Evolutionary conservation across 2,113 vertebrate species (phyloP).

Genomic region (Micronycteris hirsuta): DNA sequence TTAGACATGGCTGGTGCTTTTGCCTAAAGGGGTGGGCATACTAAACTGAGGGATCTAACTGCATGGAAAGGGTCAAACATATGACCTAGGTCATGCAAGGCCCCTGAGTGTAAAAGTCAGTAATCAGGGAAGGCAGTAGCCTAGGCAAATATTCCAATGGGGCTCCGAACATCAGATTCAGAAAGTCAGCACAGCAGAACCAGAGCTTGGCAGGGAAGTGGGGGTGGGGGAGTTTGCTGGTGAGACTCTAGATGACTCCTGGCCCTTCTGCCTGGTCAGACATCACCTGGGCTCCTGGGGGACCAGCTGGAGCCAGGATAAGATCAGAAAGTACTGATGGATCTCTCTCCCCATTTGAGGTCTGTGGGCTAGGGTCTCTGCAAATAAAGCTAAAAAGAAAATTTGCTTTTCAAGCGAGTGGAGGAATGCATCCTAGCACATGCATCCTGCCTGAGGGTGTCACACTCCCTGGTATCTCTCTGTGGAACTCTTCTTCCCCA

Average conservation of each 20-base stretch:
- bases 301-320: not conserved
- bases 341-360: not conserved
- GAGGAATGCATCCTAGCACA: not conserved
- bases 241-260: no score
- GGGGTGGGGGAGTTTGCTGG: accelerated
- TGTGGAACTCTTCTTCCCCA: not conserved
- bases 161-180: not conserved
- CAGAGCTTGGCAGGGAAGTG: accelerated
- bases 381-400: not conserved
- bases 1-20: not conserved
- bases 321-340: not conserved
- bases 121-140: not conserved
- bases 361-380: not conserved
- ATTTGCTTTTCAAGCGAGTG: not conserved
- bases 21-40: not conserved
- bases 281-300: not conserved
- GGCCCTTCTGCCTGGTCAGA: not conserved
- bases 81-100: not conserved
- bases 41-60: not conserved
- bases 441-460: not conserved
- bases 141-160: not conserved
- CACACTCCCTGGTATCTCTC: not conserved
- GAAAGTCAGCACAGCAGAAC: not conserved
- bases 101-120: not conserved
- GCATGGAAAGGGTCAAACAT: not conserved